phyloP scores from a whole-genome alignment of 2,888 invertebrate genomes.

The Drosophila falleni region DNA sequence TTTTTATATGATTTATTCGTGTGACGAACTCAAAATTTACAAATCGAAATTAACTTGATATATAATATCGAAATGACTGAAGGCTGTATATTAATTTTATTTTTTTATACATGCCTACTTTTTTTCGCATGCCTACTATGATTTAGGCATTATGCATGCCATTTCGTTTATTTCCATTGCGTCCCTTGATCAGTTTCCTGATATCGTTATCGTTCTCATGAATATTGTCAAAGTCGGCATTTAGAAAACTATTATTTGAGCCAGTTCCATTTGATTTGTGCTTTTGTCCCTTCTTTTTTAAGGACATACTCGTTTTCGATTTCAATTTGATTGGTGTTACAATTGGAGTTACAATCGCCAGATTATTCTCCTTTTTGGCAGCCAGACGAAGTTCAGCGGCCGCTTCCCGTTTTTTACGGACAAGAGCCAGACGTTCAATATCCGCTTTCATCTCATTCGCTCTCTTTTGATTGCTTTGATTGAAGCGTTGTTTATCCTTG shows the following conservation, averaged over 20 bases:
- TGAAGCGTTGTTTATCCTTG: constrained; percentile 7
- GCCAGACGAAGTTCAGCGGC: constrained; percentile 55
- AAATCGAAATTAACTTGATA: constrained; percentile 45
- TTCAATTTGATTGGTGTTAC: background rate
- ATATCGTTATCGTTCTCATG: background rate
- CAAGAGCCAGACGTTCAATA: constrained; percentile 48
- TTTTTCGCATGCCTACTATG: constrained; percentile 30
- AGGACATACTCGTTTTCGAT: constrained; percentile 4
- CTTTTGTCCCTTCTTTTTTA: constrained; percentile 14
- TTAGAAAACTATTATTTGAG: background rate
- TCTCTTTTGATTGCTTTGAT: background rate
- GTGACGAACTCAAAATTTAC: constrained; percentile 44
- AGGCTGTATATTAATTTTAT: constrained; percentile 4
- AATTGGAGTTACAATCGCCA: background rate
- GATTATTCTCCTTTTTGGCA: constrained; percentile 27
- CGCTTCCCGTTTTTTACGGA: constrained; percentile 53
- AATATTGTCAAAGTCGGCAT: background rate
- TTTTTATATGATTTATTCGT: constrained; percentile 30
- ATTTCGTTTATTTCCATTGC: constrained; percentile 12
- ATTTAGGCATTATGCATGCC: constrained; percentile 2
- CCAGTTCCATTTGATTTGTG: background rate
- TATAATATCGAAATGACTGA: constrained; percentile 38
- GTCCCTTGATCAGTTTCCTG: background rate
- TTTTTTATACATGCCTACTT: constrained; percentile 24
- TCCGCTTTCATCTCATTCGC: constrained; percentile 33